These are phyloP conservation scores for Lasioglossum morio DNA, from an alignment of 2,888 invertebrate species.

Conservation along the genomic window DNA sequence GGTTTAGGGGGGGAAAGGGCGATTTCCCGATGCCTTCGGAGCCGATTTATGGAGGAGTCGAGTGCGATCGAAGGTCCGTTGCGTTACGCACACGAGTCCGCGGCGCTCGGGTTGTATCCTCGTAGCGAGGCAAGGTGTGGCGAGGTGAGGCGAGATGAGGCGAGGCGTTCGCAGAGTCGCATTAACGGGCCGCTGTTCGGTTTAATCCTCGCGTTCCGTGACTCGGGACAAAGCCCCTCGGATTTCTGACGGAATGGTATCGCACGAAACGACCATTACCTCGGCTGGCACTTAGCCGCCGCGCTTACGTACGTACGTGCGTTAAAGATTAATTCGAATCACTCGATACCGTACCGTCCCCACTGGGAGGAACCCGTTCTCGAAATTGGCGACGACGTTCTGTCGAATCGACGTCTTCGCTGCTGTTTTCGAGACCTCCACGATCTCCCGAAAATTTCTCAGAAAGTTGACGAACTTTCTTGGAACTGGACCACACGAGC, in stretches of 20 bases:
- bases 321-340: constrained; percentile 73
- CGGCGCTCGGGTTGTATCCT: constrained; percentile 26
- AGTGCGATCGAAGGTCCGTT: constrained; percentile 53
- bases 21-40: constrained; percentile 49
- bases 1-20: background rate
- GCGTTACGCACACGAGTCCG: constrained; percentile 60
- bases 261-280: constrained; percentile 84
- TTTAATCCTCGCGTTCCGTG: constrained; percentile 84
- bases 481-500: background rate
- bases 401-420: background rate
- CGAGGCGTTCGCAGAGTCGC: constrained; percentile 74
- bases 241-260: constrained; percentile 84
- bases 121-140: constrained; percentile 21
- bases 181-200: constrained; percentile 79
- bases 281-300: constrained; percentile 66
- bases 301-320: constrained; percentile 65
- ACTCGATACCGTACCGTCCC: constrained; percentile 53
- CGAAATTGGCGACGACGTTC: constrained; percentile 22
- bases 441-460: background rate
- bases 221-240: constrained; percentile 84
- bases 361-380: background rate
- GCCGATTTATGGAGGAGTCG: constrained; percentile 68
- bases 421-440: background rate
- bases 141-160: background rate
- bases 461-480: background rate